phyloP scores from a whole-genome alignment of 2,888 invertebrate species.

The Quadriops clusia region DNA sequence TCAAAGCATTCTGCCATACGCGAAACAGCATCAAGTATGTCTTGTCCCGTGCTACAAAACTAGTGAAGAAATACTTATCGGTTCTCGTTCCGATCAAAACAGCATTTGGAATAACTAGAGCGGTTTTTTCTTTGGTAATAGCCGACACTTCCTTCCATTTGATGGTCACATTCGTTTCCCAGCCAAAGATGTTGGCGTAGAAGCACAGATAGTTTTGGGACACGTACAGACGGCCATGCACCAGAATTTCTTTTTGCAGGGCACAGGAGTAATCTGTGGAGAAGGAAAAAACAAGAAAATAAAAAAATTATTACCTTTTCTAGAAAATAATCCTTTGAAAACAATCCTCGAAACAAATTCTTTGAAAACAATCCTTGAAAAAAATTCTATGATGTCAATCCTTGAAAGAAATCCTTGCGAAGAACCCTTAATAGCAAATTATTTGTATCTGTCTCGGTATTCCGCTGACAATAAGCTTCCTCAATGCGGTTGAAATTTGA shows the following conservation, averaged over 20 bases:
- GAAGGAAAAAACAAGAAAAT: too few relatives aligned
- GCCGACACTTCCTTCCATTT: conserved; percentile 85
- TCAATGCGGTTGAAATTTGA: too few relatives aligned
- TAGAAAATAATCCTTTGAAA: too few relatives aligned
- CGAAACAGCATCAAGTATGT: conserved; percentile 90
- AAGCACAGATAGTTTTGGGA: conserved; percentile 94
- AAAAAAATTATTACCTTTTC: conserved; percentile 10
- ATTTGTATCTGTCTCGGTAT: too few relatives aligned
- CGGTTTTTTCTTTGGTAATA: conserved; percentile 91
- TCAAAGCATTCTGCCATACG: conserved; percentile 91
- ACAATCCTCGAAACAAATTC: too few relatives aligned
- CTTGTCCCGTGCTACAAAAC: conserved; percentile 89
- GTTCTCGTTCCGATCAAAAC: conserved; percentile 70
- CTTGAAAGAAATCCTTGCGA: too few relatives aligned
- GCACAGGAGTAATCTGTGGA: conserved; percentile 92
- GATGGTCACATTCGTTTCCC: conserved; percentile 81
- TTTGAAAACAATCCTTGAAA: too few relatives aligned
- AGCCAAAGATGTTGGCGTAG: conserved; percentile 94
- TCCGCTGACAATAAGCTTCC: too few relatives aligned
- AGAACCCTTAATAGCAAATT: too few relatives aligned
- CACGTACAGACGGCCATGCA: conserved; percentile 90
- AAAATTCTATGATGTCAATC: too few relatives aligned
- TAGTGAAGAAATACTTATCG: conserved; percentile 89
- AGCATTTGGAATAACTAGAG: conserved; percentile 92
- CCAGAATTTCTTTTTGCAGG: conserved; percentile 87